These are phyloP conservation scores for Platysternon megacephalum DNA, from an alignment of 2,113 vertebrate genomes.

Conservation along the genomic window DNA sequence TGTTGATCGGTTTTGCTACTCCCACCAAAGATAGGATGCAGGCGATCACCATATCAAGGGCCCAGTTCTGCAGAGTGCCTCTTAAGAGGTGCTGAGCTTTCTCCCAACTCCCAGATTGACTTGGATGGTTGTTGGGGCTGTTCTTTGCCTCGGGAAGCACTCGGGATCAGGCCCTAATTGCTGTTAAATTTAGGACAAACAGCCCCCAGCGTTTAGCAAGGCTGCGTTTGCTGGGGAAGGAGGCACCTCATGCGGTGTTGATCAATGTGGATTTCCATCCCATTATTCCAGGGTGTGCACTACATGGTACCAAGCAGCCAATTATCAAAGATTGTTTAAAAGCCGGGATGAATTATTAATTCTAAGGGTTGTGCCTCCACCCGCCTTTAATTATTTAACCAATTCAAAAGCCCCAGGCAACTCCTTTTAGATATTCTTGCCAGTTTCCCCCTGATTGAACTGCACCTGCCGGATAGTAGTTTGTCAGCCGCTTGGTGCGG, in stretches of 20 bases:
- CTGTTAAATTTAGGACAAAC: slow-evolving; percentile 67
- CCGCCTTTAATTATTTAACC: slow-evolving; percentile 13
- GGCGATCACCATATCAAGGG: neutral
- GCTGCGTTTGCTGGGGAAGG: slow-evolving; percentile 36
- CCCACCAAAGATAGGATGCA: slow-evolving; percentile 1
- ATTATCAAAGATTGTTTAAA: slow-evolving; percentile 72
- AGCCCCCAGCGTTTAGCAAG: slow-evolving; percentile 42
- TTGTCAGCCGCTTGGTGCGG: neutral
- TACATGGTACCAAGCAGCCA: slow-evolving; percentile 55
- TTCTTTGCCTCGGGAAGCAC: slow-evolving; percentile 47
- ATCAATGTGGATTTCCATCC: slow-evolving; percentile 68
- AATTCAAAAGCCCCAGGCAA: neutral
- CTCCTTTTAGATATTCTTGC: neutral
- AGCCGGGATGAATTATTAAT: slow-evolving; percentile 59
- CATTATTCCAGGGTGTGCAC: slow-evolving; percentile 60
- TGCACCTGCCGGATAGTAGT: neutral
- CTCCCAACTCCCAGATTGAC: slow-evolving; percentile 28
- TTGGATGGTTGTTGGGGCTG: slow-evolving; percentile 10
- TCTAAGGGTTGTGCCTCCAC: slow-evolving; percentile 36
- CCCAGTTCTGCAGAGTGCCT: slow-evolving; percentile 27
- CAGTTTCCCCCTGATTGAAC: neutral
- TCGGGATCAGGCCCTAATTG: slow-evolving; percentile 60
- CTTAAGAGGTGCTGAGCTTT: neutral
- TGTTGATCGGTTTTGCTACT: slow-evolving; percentile 6
- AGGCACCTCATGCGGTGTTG: slow-evolving; percentile 64